phyloP scores from a whole-genome alignment of 2,797 vertebrate species.

The Meriones psammophilus region DNA sequence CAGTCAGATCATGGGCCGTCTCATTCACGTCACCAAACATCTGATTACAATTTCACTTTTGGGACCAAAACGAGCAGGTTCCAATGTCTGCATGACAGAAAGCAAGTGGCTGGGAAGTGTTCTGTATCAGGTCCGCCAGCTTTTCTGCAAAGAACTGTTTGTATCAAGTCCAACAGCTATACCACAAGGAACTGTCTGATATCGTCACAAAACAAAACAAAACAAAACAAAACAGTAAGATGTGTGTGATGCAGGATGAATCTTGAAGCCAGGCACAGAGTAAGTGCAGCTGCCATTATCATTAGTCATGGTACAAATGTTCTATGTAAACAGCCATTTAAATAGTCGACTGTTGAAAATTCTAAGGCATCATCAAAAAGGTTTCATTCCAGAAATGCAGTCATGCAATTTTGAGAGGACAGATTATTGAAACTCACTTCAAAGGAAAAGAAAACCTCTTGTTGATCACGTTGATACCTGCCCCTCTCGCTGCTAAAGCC shows the following conservation, averaged over 20 bases:
- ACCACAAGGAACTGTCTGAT: not conserved
- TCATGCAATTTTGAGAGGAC: not conserved
- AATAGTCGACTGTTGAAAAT: not conserved
- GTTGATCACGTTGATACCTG: not conserved
- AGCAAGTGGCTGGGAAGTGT: conserved; percentile 24
- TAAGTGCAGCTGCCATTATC: not conserved
- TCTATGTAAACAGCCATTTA: not conserved
- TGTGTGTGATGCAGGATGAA: not conserved
- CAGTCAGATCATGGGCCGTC: no score
- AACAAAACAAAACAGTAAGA: not conserved
- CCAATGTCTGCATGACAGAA: not conserved
- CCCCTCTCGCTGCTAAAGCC: not conserved
- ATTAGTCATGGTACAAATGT: not conserved
- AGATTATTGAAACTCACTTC: conserved; percentile 17
- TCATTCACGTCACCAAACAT: not conserved
- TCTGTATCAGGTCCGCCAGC: not conserved
- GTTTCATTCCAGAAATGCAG: conserved; percentile 49
- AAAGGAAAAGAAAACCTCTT: not conserved
- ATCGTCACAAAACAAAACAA: not conserved
- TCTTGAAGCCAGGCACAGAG: not conserved
- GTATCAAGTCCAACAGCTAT: not conserved
- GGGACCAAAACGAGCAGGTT: not conserved
- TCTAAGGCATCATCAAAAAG: conserved; percentile 18
- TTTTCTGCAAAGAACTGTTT: not conserved
- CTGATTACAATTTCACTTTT: not conserved